Evolutionary conservation across 2,797 vertebrate genomes (phyloP), one percentile per base, ranked within the genome.

Genomic region (Arremon brunneinucha): DNA sequence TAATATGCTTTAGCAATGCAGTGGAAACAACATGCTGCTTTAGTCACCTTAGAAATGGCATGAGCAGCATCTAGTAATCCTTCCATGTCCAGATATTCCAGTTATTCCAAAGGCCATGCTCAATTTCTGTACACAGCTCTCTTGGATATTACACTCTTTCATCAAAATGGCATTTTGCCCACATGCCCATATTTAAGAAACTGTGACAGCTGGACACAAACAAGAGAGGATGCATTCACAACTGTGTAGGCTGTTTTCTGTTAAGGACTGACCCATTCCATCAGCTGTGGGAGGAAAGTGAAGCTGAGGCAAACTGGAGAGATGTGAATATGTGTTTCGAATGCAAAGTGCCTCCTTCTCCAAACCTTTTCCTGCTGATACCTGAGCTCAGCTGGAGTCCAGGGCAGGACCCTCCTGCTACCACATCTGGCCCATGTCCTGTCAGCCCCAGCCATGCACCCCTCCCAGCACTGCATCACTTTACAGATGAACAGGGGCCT

Each of bases 91-190:
- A 76, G 64, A 70, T 83, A 85, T 59, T 96, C 35, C 80, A 75
- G 74, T 83, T 88, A 86, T 68, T 91, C 72, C 60, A 87, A 90
- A 92, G 79, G 28, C 57, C n/a, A 53, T 63, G 53, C 44, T 89
- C 2, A 1, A 24, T 86, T 83, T 87, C 78, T 72, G 39, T 55
- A 52, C 87, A 89, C 52, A 76, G 52, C 59, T 80, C 75, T 87
- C 44, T 71, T 13, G 18, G 78, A 49, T 78, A 78, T 68, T 80
- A 46, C 46, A 78, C 15, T 80, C 69, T 71, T 86, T 64, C 78
- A 87, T 83, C 89, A 89, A 80, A 94, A 83, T 68, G 91, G 62
- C 87, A 87, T 91, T 95, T 77, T 92, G 49, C 53, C 84, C 3
- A 0, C 28, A 18, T 13, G 24, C 64, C 81, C 57, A 10, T 74